Evolutionary conservation across 1,140 invertebrate species (phyloP).

Genomic region (Pachyrhynchus sulphureomaculatus): DNA sequence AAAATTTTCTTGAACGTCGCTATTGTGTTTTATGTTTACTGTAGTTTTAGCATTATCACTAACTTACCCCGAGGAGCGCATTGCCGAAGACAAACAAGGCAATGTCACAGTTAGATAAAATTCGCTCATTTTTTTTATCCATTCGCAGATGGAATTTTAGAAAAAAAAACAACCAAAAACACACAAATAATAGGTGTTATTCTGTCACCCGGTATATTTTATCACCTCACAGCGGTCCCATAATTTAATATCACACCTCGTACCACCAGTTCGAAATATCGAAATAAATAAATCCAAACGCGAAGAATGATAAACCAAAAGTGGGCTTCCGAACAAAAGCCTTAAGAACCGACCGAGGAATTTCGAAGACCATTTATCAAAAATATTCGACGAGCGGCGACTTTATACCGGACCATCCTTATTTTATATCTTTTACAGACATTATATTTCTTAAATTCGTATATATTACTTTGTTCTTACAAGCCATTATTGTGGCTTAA

Average conservation of each 20-base stretch:
- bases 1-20: too few species aligned
- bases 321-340: constrained; percentile 2
- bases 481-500: not conserved
- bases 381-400: not conserved
- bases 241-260: not conserved
- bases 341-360: not conserved
- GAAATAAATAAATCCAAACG: not conserved
- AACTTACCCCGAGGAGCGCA: too few species aligned
- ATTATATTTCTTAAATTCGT: constrained; percentile 19
- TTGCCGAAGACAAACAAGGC: too few species aligned
- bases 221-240: not conserved
- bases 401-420: not conserved
- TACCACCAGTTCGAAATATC: not conserved
- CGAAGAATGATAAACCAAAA: not conserved
- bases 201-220: not conserved
- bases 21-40: too few species aligned
- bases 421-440: constrained; percentile 2
- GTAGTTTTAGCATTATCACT: too few species aligned
- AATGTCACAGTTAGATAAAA: too few species aligned
- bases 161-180: too few species aligned
- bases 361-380: constrained; percentile 12
- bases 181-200: too few species aligned
- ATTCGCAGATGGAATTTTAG: too few species aligned
- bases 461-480: constrained; percentile 20
- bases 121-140: too few species aligned